These are phyloP conservation scores for Silurus lanzhouensis DNA, from an alignment of 2,797 vertebrate genomes.

Conservation along the genomic window DNA sequence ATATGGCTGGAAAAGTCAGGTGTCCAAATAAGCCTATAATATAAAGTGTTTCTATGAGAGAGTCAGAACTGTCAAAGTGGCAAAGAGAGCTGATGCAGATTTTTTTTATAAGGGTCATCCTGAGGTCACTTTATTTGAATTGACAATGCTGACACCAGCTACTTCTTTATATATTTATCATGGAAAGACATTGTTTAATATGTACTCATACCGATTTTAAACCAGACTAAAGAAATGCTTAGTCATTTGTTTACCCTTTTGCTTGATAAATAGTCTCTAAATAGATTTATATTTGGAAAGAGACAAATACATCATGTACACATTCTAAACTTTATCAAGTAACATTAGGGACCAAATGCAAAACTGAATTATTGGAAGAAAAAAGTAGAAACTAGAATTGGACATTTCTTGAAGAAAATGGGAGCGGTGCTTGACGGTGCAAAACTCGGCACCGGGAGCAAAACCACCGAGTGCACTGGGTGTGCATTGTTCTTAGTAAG, in stretches of 20 bases:
- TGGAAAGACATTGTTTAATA: neutral
- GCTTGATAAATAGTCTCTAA: neutral
- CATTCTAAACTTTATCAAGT: neutral
- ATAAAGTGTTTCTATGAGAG: too few relatives aligned
- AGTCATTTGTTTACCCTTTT: too few relatives aligned
- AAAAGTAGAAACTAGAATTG: neutral
- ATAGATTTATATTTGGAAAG: neutral
- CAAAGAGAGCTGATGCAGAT: too few relatives aligned
- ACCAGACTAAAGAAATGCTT: conserved; percentile 2
- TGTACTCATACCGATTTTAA: neutral
- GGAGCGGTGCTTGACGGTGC: too few relatives aligned
- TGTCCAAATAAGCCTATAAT: too few relatives aligned
- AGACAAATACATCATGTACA: neutral
- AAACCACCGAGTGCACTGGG: too few relatives aligned
- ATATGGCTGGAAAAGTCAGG: too few relatives aligned
- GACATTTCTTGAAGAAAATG: too few relatives aligned
- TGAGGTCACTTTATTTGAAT: neutral
- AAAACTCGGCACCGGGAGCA: too few relatives aligned
- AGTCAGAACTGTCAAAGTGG: too few relatives aligned
- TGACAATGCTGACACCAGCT: conserved; percentile 12
- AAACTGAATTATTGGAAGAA: too few relatives aligned
- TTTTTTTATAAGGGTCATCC: neutral
- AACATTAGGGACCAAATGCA: neutral
- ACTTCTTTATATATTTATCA: conserved; percentile 19
- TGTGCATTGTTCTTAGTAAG: too few relatives aligned